A percentile compares a stretch with the other conserved stretches of the same genome.
Evolutionary conservation across 1,140 invertebrate species (phyloP).

Genomic region (Anoplolepis gracilipes): DNA sequence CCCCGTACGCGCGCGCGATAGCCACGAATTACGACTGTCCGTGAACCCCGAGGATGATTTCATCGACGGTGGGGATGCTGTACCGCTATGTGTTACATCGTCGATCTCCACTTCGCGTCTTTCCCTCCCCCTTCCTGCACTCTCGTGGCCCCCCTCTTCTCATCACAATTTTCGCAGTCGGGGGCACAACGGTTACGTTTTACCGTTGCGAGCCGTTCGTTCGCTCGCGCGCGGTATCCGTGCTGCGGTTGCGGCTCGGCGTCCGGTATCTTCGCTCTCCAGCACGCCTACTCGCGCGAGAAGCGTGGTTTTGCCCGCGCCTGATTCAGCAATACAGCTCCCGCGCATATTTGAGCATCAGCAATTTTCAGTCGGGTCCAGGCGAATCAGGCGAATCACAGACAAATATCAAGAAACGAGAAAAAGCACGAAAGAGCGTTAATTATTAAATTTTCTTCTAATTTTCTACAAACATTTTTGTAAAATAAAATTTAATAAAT

Average conservation of each 20-base stretch:
- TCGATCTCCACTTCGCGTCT: constrained; percentile 42
- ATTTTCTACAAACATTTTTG: no score
- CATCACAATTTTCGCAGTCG: constrained; percentile 69
- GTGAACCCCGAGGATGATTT: constrained; percentile 74
- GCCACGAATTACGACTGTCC: constrained; percentile 73
- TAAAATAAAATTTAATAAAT: no score
- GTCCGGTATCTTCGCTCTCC: constrained; percentile 62
- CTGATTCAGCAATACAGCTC: constrained; percentile 29
- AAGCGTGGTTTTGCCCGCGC: constrained; percentile 30
- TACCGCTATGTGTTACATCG: constrained; percentile 82
- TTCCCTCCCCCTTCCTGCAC: neutral
- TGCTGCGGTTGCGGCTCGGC: constrained; percentile 66
- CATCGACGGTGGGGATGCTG: constrained; percentile 74
- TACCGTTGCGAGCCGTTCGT: constrained; percentile 78
- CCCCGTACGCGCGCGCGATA: constrained; percentile 58
- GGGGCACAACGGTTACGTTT: constrained; percentile 80
- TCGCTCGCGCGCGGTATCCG: constrained; percentile 66
- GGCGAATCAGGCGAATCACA: no score
- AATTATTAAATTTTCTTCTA: no score
- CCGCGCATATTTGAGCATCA: constrained; percentile 11
- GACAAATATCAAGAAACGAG: no score
- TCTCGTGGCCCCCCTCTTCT: constrained; percentile 41
- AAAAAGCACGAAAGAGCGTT: no score
- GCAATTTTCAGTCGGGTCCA: neutral
- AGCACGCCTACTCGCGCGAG: constrained; percentile 58